phyloP scores from a whole-genome alignment of 2,113 vertebrate genomes.

The Notarius quadriscutis region DNA sequence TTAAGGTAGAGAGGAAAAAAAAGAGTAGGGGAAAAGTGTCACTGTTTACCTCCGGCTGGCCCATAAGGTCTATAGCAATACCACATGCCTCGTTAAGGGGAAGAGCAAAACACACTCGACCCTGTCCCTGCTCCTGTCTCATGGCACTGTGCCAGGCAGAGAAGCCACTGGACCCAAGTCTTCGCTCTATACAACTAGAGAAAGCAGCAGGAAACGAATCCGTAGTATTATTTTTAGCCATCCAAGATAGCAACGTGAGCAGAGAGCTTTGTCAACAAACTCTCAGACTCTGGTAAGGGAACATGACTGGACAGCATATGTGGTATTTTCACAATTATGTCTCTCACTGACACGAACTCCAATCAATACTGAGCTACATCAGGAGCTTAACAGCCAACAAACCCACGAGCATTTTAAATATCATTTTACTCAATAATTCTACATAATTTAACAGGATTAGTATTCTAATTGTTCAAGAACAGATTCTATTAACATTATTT shows the following conservation, averaged over 20 bases:
- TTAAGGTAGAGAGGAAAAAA: slow-evolving; percentile 22
- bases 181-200: background rate
- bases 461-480: background rate
- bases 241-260: slow-evolving; percentile 14
- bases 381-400: background rate
- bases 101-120: slow-evolving; percentile 42
- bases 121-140: slow-evolving; percentile 33
- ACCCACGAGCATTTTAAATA: background rate
- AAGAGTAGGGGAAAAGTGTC: slow-evolving; percentile 42
- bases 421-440: background rate
- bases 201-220: background rate
- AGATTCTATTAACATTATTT: background rate
- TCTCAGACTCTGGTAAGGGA: slow-evolving; percentile 14
- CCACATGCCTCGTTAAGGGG: slow-evolving; percentile 42
- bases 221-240: slow-evolving; percentile 36
- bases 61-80: slow-evolving; percentile 39
- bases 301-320: slow-evolving; percentile 31
- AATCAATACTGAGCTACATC: background rate
- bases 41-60: slow-evolving; percentile 49
- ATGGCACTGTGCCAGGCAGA: slow-evolving; percentile 12
- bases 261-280: slow-evolving; percentile 27
- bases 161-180: slow-evolving; percentile 10
- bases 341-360: background rate
- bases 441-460: slow-evolving; percentile 2
- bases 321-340: slow-evolving; percentile 18